Conservation (phyloP, 2,888 invertebrate genomes). For the Craniophora ligustri region DNA sequence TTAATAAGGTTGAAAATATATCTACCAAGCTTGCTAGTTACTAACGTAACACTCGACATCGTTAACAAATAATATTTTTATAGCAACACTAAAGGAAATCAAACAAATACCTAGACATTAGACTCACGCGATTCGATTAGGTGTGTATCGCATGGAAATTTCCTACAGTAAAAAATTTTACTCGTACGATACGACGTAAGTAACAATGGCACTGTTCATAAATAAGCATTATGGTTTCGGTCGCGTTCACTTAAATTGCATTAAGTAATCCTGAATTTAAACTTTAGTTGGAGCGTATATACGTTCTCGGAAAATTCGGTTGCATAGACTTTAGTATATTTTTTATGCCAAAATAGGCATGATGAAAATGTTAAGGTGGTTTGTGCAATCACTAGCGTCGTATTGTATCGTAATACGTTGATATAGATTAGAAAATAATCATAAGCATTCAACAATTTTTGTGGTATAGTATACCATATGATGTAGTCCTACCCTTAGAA, state of each 20-base stretch:
- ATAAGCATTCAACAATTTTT: no score
- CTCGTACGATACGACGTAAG: conserved; percentile 26
- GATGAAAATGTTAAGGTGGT: no score
- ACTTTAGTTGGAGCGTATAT: neutral
- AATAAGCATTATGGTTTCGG: conserved; percentile 38
- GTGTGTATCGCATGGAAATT: conserved; percentile 48
- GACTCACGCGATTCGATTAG: conserved; percentile 24
- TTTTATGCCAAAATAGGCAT: no score
- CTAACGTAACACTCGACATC: conserved; percentile 13
- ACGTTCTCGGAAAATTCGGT: neutral
- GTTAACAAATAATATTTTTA: conserved; percentile 24
- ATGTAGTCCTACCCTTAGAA: no score
- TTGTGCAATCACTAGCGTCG: no score
- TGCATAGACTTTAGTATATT: no score
- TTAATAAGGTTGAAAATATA: no score
- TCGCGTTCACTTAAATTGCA: conserved; percentile 31
- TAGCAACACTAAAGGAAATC: conserved; percentile 12
- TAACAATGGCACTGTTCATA: conserved; percentile 49
- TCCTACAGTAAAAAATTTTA: conserved; percentile 46
- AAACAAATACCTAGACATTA: conserved; percentile 7
- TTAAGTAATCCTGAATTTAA: conserved; percentile 12
- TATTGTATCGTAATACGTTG: no score
- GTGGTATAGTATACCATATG: no score
- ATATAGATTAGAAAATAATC: no score
- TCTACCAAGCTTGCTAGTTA: no score